Evolutionary conservation across 2,888 invertebrate genomes (phyloP).

Genomic region (Caenorhabditis sulstoni): DNA sequence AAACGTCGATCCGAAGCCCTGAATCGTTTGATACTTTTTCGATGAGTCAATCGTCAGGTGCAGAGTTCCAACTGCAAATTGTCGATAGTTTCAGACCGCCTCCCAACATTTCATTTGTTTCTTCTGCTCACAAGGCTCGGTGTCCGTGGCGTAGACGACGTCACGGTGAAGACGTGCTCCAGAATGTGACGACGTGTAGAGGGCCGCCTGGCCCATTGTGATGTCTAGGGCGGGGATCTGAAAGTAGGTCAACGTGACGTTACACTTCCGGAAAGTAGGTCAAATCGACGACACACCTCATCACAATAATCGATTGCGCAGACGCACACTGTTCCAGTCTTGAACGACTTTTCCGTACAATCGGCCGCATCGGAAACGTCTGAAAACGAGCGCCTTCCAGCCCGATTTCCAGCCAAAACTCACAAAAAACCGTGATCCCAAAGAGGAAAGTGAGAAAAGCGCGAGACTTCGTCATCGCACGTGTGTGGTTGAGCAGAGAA

Average conservation of each 20-base stretch:
- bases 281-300: conserved; percentile 63
- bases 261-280: too few species aligned
- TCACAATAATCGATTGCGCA: conserved; percentile 72
- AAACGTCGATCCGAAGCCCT: conserved; percentile 39
- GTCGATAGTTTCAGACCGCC: too few species aligned
- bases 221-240: conserved; percentile 40
- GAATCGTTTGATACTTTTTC: conserved; percentile 28
- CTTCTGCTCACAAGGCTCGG: conserved; percentile 28
- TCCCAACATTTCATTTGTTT: neutral
- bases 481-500: too few species aligned
- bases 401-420: neutral
- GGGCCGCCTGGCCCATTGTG: conserved; percentile 52
- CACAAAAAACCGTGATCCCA: neutral
- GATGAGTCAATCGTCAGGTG: conserved; percentile 36
- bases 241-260: too few species aligned
- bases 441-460: neutral
- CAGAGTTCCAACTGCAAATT: conserved; percentile 41
- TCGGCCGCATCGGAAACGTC: conserved; percentile 13
- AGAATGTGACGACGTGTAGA: conserved; percentile 54
- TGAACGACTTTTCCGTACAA: conserved; percentile 54
- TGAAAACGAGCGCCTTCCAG: conserved; percentile 4
- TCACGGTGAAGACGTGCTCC: conserved; percentile 60
- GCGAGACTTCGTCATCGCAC: neutral
- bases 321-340: conserved; percentile 67
- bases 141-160: conserved; percentile 42